These are phyloP conservation scores for Oeneis ivallda DNA, from an alignment of 2,888 invertebrate species.

Conservation along the genomic window DNA sequence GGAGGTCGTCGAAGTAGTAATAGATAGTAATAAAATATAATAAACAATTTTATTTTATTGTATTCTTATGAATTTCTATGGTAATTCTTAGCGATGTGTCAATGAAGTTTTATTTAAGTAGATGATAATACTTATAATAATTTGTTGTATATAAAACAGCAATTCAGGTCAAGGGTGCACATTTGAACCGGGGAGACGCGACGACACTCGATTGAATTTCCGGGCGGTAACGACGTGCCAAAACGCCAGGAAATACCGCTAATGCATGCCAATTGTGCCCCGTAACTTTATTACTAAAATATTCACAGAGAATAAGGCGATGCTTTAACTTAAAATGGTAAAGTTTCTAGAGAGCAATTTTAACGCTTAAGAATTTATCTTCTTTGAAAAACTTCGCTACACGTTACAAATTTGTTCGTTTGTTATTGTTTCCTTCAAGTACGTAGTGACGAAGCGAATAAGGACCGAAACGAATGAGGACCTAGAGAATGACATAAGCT, in stretches of 20 bases:
- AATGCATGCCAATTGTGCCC: constrained; percentile 79
- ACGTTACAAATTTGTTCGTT: too few species aligned
- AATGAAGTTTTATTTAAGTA: neutral
- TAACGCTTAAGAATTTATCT: neutral
- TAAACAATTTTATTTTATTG: too few species aligned
- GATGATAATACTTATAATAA: neutral
- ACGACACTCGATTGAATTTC: constrained; percentile 73
- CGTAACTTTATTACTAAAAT: constrained; percentile 48
- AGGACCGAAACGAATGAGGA: too few species aligned
- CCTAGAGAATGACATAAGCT: too few species aligned
- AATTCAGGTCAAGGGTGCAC: constrained; percentile 47
- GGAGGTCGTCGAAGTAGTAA: too few species aligned
- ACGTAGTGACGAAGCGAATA: too few species aligned
- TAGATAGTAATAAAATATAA: too few species aligned
- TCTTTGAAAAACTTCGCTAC: neutral
- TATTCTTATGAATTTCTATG: too few species aligned
- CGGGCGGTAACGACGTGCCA: constrained; percentile 68
- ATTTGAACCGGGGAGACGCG: constrained; percentile 49
- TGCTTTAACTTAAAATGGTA: neutral
- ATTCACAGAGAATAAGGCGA: constrained; percentile 22
- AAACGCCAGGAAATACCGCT: constrained; percentile 72
- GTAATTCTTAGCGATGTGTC: too few species aligned
- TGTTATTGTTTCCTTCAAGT: too few species aligned
- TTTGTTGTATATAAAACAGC: constrained; percentile 25
- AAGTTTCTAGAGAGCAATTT: neutral